Conservation (phyloP, 2,797 vertebrate species). For the Protonibea diacanthus region DNA sequence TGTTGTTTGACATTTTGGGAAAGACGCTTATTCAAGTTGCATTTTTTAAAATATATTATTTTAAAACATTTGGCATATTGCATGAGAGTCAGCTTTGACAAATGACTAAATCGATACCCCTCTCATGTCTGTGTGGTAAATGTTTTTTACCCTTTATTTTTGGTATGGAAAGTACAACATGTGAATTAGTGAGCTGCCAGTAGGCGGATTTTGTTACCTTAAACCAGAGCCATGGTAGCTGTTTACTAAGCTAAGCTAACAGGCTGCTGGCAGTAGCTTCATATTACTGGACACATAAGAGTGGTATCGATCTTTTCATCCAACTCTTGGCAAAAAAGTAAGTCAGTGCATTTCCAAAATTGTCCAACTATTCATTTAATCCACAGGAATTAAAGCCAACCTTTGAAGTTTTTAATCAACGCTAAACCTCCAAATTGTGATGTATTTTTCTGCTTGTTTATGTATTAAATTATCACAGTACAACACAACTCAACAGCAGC, state of each 20-base stretch:
- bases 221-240: neutral
- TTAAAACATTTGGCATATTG: neutral
- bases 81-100: neutral
- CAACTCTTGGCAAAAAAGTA: neutral
- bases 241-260: neutral
- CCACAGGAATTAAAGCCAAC: neutral
- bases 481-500: slow-evolving; percentile 53
- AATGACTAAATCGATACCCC: neutral
- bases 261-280: neutral
- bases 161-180: neutral
- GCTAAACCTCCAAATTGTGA: neutral
- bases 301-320: neutral
- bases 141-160: neutral
- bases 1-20: too few relatives aligned
- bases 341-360: neutral
- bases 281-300: neutral
- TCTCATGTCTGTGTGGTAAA: too few relatives aligned
- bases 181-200: neutral
- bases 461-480: neutral
- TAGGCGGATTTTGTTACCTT: neutral
- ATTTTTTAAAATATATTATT: too few relatives aligned
- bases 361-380: neutral
- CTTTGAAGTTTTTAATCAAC: neutral
- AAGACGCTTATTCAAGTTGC: too few relatives aligned
- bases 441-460: neutral